phyloP scores from a whole-genome alignment of 2,113 vertebrate genomes.

The Dipodomys merriami region DNA sequence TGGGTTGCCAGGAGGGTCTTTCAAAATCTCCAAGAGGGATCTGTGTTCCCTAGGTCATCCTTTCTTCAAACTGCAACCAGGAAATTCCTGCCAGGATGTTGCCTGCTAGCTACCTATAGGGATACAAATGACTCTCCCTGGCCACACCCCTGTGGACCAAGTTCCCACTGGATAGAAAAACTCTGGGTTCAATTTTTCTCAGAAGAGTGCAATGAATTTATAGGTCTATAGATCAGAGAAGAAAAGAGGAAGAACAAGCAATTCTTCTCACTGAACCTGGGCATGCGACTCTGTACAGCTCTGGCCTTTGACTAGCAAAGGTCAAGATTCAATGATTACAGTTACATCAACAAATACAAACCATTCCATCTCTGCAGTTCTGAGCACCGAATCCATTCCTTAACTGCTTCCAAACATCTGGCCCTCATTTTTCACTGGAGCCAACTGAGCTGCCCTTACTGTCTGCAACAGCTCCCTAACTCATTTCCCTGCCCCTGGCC shows the following conservation, averaged over 20 bases:
- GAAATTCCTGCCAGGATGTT: not conserved
- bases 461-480: not conserved
- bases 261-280: constrained; percentile 55
- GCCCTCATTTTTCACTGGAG: constrained; percentile 4
- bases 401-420: not conserved
- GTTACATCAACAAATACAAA: constrained; percentile 72
- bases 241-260: not conserved
- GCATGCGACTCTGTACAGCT: constrained; percentile 52
- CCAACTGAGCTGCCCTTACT: not conserved
- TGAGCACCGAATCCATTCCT: constrained; percentile 58
- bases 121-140: constrained; percentile 32
- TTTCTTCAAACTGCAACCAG: constrained; percentile 9
- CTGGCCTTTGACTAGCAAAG: constrained; percentile 69
- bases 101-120: constrained; percentile 63
- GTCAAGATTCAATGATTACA: constrained; percentile 80
- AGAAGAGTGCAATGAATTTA: constrained; percentile 4
- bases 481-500: not conserved
- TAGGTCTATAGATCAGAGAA: not conserved
- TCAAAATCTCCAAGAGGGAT: not conserved
- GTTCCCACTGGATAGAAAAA: constrained; percentile 46
- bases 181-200: not conserved
- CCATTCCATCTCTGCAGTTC: constrained; percentile 60
- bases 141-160: constrained; percentile 27
- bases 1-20: not conserved
- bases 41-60: not conserved